Base-by-base conservation (phyloP, 2,888 invertebrate species). In the Ophion obscuratus region DNA sequence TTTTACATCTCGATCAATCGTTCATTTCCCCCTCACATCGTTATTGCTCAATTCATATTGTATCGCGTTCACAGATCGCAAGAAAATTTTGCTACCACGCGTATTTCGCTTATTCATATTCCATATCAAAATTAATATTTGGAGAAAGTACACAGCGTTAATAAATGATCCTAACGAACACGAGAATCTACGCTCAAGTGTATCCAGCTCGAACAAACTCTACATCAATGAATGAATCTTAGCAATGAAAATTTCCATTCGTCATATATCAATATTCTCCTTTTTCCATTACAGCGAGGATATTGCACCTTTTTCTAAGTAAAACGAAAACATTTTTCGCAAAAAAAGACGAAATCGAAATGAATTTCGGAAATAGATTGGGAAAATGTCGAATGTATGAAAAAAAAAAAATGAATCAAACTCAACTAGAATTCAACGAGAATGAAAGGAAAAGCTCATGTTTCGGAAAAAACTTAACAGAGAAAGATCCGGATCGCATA, bases 161-260 rank as follows among this genome's bases (percentile, higher is more conserved):
- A 64, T 40, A 31, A n/a, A 31, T 74, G 31, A 36, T 68, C 40
- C 68, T 61, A 53, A 59, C 2, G 47, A 73, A 67, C 36, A 68
- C 20, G 31, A 27, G 20, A 27, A 27, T 66, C n/a, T 67, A 74
- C 11, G 36, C 64, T 74, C 31, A 47, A 24, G 27, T 68, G 59
- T n/a, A 47, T 59, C 67, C 61, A n/a, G 75, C 59, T 68, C 67
- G 36, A 57, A 74, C 20, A 6, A 47, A 75, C 20, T 59, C 68
- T 47, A 6, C n/a, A 27, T 47, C 47, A 47, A 14, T 17, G 47
- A 20, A 36, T 67, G 66, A 40, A 20, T 36, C 64, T 1, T 47
- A 47, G 47, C 10, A 47, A 47, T 11, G 47, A 47, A 47, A 47
- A 47, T 11, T 47, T 47, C 10, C 47, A 14, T 47, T 14, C 47